Conservation (phyloP, 1,140 invertebrate genomes). For the Eupeodes corollae region DNA sequence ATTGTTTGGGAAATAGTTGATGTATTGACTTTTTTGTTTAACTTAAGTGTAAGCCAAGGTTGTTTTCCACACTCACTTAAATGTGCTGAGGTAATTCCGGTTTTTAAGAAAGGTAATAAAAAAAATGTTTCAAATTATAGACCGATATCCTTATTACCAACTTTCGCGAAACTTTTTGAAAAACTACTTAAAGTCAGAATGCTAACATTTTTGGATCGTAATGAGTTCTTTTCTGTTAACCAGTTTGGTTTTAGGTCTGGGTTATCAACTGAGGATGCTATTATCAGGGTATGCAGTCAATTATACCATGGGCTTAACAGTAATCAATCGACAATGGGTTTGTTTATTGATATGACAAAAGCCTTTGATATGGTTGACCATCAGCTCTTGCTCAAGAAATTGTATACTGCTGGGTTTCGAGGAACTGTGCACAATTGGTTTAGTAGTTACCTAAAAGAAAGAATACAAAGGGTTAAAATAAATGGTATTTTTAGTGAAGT, state of each 20-base stretch:
- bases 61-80: background rate
- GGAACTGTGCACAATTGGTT: background rate
- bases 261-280: background rate
- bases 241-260: background rate
- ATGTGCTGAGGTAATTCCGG: background rate
- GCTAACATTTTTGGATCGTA: background rate
- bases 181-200: background rate
- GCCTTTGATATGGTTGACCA: background rate
- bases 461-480: background rate
- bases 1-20: no score
- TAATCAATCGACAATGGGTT: background rate
- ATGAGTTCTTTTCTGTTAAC: background rate
- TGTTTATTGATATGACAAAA: background rate
- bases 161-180: background rate
- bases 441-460: background rate
- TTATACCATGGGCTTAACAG: background rate
- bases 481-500: background rate
- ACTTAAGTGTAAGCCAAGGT: background rate
- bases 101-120: background rate
- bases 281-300: background rate
- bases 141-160: background rate
- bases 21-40: background rate
- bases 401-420: background rate
- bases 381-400: background rate
- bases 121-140: background rate